These are phyloP conservation scores for Cataglyphis cursor DNA, from an alignment of 2,888 invertebrate genomes.

Conservation along the genomic window DNA sequence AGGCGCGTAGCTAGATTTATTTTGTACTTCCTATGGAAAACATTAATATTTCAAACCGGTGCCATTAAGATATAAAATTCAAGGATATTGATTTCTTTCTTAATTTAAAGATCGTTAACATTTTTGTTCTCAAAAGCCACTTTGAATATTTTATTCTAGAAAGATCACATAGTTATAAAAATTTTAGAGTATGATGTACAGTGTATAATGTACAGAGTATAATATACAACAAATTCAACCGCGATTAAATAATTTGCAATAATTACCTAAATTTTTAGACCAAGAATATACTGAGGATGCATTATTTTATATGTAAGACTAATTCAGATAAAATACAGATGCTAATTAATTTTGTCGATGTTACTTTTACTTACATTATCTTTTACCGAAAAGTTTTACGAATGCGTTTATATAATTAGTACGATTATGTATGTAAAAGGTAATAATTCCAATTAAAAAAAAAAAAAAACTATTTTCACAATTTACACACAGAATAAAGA, in stretches of 20 bases:
- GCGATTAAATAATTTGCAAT: conserved; percentile 24
- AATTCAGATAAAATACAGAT: conserved; percentile 15
- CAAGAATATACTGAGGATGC: not conserved
- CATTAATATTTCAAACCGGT: not conserved
- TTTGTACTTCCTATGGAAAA: not conserved
- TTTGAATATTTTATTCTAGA: not conserved
- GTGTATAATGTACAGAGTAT: too few species aligned
- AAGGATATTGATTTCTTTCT: not conserved
- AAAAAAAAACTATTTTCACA: conserved; percentile 6
- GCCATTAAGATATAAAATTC: conserved; percentile 4
- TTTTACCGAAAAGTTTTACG: conserved; percentile 20
- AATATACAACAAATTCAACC: not conserved
- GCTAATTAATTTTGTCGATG: conserved; percentile 18
- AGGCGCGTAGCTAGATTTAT: not conserved
- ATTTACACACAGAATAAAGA: not conserved
- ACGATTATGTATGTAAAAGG: conserved; percentile 8
- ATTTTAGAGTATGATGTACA: not conserved
- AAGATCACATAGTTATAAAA: not conserved
- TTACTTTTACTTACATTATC: conserved; percentile 10
- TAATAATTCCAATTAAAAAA: not conserved
- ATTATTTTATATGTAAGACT: conserved; percentile 5
- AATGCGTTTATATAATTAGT: conserved; percentile 28
- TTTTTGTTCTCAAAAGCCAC: not conserved
- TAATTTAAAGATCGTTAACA: conserved; percentile 5
- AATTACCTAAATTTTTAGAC: not conserved